Conservation (phyloP, 1,140 invertebrate genomes). For the Physella acuta region DNA sequence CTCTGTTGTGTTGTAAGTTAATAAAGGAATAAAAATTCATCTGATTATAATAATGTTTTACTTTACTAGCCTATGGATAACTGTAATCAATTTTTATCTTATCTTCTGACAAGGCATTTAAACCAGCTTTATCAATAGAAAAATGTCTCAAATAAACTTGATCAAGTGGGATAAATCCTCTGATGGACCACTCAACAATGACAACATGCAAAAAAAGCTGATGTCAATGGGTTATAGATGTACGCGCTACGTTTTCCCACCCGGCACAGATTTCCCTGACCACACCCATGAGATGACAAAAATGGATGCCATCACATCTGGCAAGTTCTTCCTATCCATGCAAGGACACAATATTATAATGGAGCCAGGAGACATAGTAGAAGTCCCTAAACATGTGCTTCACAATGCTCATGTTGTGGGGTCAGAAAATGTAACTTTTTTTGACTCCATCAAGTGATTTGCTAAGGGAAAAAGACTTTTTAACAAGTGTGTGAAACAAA, state of each 20-base stretch:
- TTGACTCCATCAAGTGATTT: slow-evolving; percentile 45
- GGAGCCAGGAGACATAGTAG: slow-evolving; percentile 54
- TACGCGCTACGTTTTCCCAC: slow-evolving; percentile 43
- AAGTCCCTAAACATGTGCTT: slow-evolving; percentile 48
- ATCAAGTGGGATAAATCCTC: slow-evolving; percentile 46
- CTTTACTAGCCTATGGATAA: too few relatives aligned
- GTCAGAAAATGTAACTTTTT: slow-evolving; percentile 45
- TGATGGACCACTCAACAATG: slow-evolving; percentile 45
- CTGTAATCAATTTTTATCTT: too few relatives aligned
- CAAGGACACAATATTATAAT: slow-evolving; percentile 48
- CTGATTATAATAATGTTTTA: too few relatives aligned
- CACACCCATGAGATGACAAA: slow-evolving; percentile 51
- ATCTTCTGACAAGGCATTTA: too few relatives aligned
- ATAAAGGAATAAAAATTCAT: too few relatives aligned
- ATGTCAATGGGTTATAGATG: slow-evolving; percentile 45
- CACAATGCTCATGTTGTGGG: slow-evolving; percentile 54
- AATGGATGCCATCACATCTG: slow-evolving; percentile 51
- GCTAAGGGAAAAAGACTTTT: neutral
- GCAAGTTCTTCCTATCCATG: slow-evolving; percentile 49
- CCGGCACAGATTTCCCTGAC: slow-evolving; percentile 52
- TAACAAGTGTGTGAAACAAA: neutral
- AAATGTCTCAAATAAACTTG: slow-evolving; percentile 43
- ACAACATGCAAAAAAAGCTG: slow-evolving; percentile 51
- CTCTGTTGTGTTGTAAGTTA: too few relatives aligned
- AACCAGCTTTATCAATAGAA: too few relatives aligned